Evolutionary conservation across 2,888 invertebrate genomes (phyloP), one percentile per base, ranked within the genome.

Genomic region (Netelia virgata): DNA sequence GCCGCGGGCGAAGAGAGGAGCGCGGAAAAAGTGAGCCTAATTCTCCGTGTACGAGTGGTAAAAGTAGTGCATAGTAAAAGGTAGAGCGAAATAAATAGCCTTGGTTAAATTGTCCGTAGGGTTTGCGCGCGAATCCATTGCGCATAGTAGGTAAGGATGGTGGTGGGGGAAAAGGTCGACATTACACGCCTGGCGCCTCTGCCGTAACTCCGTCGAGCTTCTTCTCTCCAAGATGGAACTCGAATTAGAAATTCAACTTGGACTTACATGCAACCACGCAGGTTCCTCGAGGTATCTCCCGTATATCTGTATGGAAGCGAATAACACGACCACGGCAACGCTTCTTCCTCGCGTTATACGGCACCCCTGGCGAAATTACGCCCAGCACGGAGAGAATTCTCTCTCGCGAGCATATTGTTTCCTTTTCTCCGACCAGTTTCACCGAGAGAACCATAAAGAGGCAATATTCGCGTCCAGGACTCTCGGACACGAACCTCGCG

Each of bases 161-260:
- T 23, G 23, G 23, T 28, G 23, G 23, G 14, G 23, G 61, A 23
- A 9, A 59, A 50, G 50, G 55, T 66, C 69, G 66, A 72, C 76
- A 82, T 82, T 76, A 76, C 70, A 76, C 55, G 82, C 36, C 64
- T 14, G 68, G 81, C 43, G 69, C 63, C 43, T 63, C 68, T 41
- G 74, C 43, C 57, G 69, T 72, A 82, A 76, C 76, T 82, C 76
- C 69, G 63, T 61, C 57, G 59, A 63, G 63, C 68, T 66, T 36
- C 36, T 75, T 61, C 70, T 43, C 75, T 47, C 70, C 75, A 47
- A 76, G 72, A 82, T 82, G 76, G 66, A 82, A 76, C 72, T 82
- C 76, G 82, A 82, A 82, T 82, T 82, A 82, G 70, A 82, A 82
- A 76, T 82, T 76, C 82, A 82, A 82, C 82, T 76, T 76, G 43